Base-by-base conservation (phyloP, 2,797 vertebrate species). In the Cygnus olor region DNA sequence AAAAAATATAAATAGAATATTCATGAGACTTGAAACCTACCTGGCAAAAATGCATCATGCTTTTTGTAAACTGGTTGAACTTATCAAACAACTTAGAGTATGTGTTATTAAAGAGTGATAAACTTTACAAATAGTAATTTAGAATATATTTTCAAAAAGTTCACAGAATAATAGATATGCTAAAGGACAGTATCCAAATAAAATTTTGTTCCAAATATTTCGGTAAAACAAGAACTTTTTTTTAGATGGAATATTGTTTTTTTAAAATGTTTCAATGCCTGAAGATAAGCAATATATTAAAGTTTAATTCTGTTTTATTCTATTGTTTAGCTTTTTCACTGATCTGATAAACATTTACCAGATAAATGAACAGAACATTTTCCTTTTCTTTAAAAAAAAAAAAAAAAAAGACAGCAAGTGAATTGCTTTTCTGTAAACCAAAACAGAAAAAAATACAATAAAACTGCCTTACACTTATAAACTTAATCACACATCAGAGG, bases 301-400 rank as follows among this genome's bases (percentile, higher is more conserved):
- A 93, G 88, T 96, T 96, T 96, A 96, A 98, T 98, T 97, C 96
- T 69, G 95, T 94, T 95, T 97, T 92, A 82, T 97, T 95, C 92
- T 94, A 71, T 96, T 97, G 94, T 96, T 97, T 97, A 93, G 3
- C 7, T 92, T 96, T 96, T 82, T 94, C 82, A 86, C 82, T 80
- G 94, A 88, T 91, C 9, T 66, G 79, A 89, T 97, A 97, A 98
- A 97, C 80, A 96, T 97, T 97, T 97, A 96, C 80, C 70, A 82
- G 57, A 85, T 57, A 95, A 94, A 92, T 51, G 95, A 94, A 81
- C 76, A 89, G 92, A 85, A 93, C 47, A 28, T 96, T 94, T 96
- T 95, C 63, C 69, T 96, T 95, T 93, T 79, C 69, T 40, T 4
- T 5, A 63, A 64, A 30, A 42, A 40, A 9, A 27, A 56, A 57